phyloP scores from a whole-genome alignment of 1,140 invertebrate genomes.

The Drosophila lini region DNA sequence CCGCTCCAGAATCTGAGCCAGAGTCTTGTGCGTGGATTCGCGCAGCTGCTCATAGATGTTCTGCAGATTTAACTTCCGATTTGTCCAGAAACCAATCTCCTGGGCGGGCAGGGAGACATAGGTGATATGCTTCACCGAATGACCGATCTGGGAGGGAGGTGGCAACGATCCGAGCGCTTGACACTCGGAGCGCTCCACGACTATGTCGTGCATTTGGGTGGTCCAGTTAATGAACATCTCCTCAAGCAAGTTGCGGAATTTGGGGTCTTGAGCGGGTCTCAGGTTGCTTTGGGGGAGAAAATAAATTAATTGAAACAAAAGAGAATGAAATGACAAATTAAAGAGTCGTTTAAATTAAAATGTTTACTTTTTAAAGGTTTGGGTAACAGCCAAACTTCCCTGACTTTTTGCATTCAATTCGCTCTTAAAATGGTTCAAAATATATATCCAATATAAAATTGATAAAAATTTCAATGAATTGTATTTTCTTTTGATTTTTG shows the following conservation, averaged over 20 bases:
- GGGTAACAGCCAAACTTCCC: neutral
- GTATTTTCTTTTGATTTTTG: conserved; percentile 40
- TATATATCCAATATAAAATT: conserved; percentile 38
- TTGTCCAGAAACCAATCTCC: conserved; percentile 90
- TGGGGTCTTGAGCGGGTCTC: conserved; percentile 85
- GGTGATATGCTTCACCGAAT: conserved; percentile 44
- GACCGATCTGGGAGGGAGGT: neutral
- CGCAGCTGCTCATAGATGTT: conserved; percentile 93
- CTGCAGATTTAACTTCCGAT: conserved; percentile 90
- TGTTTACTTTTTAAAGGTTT: conserved; percentile 11
- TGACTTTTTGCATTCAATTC: neutral
- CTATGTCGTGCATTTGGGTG: conserved; percentile 89
- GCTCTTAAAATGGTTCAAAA: conserved; percentile 22
- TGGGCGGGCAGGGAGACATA: conserved; percentile 88
- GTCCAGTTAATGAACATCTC: conserved; percentile 91
- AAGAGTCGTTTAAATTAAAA: neutral
- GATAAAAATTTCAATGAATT: conserved; percentile 48
- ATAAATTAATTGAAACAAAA: conserved; percentile 14
- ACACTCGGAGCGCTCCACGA: conserved; percentile 68
- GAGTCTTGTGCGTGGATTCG: conserved; percentile 90
- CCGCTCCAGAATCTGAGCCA: conserved; percentile 90
- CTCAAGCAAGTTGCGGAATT: conserved; percentile 89
- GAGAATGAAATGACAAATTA: neutral
- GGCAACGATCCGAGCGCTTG: conserved; percentile 15
- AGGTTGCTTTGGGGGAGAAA: conserved; percentile 41